Conservation (phyloP, 2,113 vertebrate genomes). For the Lycaon pictus region DNA sequence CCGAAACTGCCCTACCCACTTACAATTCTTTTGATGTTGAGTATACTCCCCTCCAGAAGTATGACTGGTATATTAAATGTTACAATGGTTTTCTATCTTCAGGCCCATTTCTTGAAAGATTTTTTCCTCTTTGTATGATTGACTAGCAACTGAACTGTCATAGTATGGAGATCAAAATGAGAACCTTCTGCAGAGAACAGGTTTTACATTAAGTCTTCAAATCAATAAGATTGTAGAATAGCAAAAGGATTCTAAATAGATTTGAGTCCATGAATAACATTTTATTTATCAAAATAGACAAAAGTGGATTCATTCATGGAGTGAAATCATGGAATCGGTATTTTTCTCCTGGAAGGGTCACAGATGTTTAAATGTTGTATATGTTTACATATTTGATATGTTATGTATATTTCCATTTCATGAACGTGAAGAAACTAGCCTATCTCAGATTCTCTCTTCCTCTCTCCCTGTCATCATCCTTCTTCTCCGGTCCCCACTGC, state of each 20-base stretch:
- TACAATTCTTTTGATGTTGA: conserved; percentile 11
- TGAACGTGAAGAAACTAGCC: neutral
- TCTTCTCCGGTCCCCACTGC: neutral
- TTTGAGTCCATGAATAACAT: neutral
- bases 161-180: neutral
- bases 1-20: conserved; percentile 12
- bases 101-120: neutral
- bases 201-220: neutral
- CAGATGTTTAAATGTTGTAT: neutral
- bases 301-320: neutral
- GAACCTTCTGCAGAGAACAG: neutral
- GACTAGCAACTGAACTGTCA: neutral
- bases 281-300: neutral
- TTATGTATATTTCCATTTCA: neutral
- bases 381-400: neutral
- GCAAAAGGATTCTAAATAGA: conserved; percentile 12
- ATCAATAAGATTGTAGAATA: neutral
- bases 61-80: neutral
- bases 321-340: neutral
- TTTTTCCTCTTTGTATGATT: neutral
- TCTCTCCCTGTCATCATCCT: neutral
- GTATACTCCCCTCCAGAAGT: neutral
- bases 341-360: neutral
- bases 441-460: neutral
- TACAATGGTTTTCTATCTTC: conserved; percentile 33